Base-by-base conservation (phyloP, 2,113 vertebrate species). In the Propithecus coquereli region DNA sequence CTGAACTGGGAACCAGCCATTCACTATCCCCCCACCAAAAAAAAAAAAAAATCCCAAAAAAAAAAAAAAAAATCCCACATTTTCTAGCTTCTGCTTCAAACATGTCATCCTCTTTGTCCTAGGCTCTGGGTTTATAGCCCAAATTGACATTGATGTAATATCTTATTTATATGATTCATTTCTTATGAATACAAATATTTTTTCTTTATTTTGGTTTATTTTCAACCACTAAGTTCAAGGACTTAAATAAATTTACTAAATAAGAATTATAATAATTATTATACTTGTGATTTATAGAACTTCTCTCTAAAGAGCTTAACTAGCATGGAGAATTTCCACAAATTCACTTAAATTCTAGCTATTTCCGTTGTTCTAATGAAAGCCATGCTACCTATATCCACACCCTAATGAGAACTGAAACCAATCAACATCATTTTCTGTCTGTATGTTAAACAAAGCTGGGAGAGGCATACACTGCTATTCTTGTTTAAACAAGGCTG, bases 221-320 rank as follows among this genome's bases (percentile, higher is more conserved):
- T 54, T 23, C 14, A 73, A 40, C 4, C 47, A 76, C 54, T 76
- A 88, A 81, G 30, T 86, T 71, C 61, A 87, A 94, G 27, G 45
- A 94, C 43, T 86, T 82, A 65, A 93, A 54, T 54, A 18, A 92
- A 77, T 81, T 37, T 79, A 81, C 76, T 61, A 74, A 89, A 71
- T 68, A 40, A 25, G 57, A 50, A 86, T 32, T 79, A 81, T 40
- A 94, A 68, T 63, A 80, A 27, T 91, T 23, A 82, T 70, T 95
- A 66, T 20, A 59, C 25, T 70, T 83, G 8, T 47, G 23, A 90
- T 47, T 45, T 83, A 37, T 1, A 95, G 66, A 91, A 80, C 34
- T 77, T 96, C 65, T 91, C 50, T 82, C 45, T 6, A 65, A 89
- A 95, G 11, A 94, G 30, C 40, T 76, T 93, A 82, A 45, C 8